Conservation (phyloP, 2,797 vertebrate genomes). For the Danio choprae region DNA sequence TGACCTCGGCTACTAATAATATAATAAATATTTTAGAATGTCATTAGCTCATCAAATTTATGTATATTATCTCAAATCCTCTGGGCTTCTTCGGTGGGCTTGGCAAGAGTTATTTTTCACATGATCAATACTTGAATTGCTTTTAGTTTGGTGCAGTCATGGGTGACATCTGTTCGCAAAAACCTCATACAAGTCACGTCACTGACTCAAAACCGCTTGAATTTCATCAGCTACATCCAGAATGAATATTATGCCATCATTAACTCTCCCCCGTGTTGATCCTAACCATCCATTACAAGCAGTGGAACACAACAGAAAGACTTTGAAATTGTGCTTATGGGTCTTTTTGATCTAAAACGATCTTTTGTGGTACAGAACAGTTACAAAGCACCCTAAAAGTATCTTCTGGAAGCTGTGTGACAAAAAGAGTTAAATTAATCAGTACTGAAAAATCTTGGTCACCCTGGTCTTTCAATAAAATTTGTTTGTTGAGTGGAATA, state of each 20-base stretch:
- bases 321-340: not conserved
- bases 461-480: not conserved
- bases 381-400: no score
- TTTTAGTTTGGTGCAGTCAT: constrained; percentile 42
- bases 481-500: not conserved
- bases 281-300: no score
- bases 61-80: constrained; percentile 73
- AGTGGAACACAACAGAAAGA: not conserved
- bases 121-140: constrained; percentile 58
- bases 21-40: constrained; percentile 84
- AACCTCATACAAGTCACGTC: not conserved
- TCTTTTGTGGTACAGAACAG: not conserved
- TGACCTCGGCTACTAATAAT: constrained; percentile 71
- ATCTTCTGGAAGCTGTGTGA: not conserved
- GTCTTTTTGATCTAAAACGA: not conserved
- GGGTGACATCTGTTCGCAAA: constrained; percentile 47
- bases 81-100: constrained; percentile 35
- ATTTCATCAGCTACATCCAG: not conserved
- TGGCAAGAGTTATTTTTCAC: constrained; percentile 50
- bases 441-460: not conserved
- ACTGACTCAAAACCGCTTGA: constrained; percentile 7
- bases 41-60: constrained; percentile 81
- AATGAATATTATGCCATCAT: not conserved
- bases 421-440: not conserved
- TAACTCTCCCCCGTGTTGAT: not conserved